Evolutionary conservation across 2,888 invertebrate species (phyloP), one percentile per base, ranked within the genome.

Genomic region (Cataglyphis cursor): DNA sequence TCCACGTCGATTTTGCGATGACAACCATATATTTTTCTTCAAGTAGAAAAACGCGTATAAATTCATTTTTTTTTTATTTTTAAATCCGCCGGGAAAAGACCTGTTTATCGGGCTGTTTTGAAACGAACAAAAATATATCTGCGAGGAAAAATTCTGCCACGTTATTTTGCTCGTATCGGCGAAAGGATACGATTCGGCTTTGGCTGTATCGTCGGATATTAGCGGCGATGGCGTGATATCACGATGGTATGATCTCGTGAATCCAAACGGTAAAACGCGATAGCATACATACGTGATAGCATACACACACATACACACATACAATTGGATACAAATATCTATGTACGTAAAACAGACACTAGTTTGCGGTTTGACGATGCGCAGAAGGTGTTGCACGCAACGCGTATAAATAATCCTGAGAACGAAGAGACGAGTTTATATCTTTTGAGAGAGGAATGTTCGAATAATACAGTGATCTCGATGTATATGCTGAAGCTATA

Each of bases 231-330:
- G 73, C 78, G 73, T 76, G 86, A 76, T 89, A 90, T 88, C 80
- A 66, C 66, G 82, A 35, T 62, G 54, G 66, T 80, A 64, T 76
- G 83, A 87, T 87, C 89, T 85, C 87, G 85, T 83, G 90, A 86
- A 89, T 74, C 81, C 82, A 68, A 65, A 66, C 85, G 86, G 89
- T 89, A 87, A 90, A 90, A 83, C 80, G 75, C 81, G 86, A 88
- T 87, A 76, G 82, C 64, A n/a, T n/a, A n/a, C n/a, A n/a, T n/a
- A n/a, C n/a, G n/a, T n/a, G n/a, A n/a, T n/a, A n/a, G n/a, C 38
- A 59, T 18, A 3, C 28, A 38, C 51, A 48, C 38, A 51, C 24
- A 3, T n/a, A 51, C 24, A 21, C 28, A 15, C 59, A 3, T 31
- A 9, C 44, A 31, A 44, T 31, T 41, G 18, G 8, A 31, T 24